These are phyloP conservation scores for Hirudo medicinalis DNA, from an alignment of 1,140 invertebrate genomes.

Conservation along the genomic window DNA sequence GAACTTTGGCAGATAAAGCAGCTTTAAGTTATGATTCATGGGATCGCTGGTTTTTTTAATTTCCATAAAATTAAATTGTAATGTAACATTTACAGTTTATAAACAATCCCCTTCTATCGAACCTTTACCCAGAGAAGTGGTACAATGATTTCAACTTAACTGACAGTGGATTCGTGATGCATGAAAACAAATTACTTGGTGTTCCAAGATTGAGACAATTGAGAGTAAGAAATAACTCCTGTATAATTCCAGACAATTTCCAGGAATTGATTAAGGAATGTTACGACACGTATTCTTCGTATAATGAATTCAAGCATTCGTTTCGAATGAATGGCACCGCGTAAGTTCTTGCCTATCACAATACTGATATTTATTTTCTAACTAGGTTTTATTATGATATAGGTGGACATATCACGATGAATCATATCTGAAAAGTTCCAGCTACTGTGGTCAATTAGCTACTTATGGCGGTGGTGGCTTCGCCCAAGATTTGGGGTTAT, in stretches of 20 bases:
- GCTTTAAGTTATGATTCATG: neutral
- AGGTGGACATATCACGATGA: constrained; percentile 44
- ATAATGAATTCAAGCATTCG: constrained; percentile 44
- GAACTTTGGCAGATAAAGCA: neutral
- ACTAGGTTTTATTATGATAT: neutral
- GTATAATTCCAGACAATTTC: constrained; percentile 50
- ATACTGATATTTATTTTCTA: neutral
- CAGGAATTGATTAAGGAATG: constrained; percentile 49
- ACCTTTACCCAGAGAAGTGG: constrained; percentile 36
- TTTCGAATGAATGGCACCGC: constrained; percentile 38
- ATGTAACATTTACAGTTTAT: constrained; percentile 19
- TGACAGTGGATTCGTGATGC: constrained; percentile 19
- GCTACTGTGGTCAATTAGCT: constrained; percentile 46
- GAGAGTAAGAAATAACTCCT: constrained; percentile 48
- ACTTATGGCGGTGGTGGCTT: constrained; percentile 46
- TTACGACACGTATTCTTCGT: constrained; percentile 46
- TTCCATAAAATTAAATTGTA: neutral
- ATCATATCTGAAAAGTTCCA: constrained; percentile 37
- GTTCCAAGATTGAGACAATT: constrained; percentile 47
- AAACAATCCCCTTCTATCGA: constrained; percentile 18
- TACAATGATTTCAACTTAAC: constrained; percentile 42
- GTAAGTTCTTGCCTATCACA: constrained; percentile 26
- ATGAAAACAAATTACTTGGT: constrained; percentile 41
- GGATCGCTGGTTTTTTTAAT: neutral
- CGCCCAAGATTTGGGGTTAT: constrained; percentile 40